These are phyloP conservation scores for Aix galericulata DNA, from an alignment of 2,113 vertebrate genomes.

Conservation along the genomic window DNA sequence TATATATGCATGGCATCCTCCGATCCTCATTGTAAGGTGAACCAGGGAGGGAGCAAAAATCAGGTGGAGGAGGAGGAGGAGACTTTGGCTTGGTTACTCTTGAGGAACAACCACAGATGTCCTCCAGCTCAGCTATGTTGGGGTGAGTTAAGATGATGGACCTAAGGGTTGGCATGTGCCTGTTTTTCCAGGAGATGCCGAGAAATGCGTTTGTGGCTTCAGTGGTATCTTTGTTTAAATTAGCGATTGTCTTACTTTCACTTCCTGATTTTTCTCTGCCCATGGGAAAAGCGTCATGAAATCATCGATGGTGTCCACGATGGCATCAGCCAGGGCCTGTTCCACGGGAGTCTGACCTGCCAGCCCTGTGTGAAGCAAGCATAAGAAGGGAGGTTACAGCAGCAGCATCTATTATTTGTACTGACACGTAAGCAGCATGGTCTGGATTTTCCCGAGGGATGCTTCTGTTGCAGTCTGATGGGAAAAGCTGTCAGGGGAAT, in stretches of 20 bases:
- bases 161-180: rapidly evolving
- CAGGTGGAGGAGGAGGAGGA: background rate
- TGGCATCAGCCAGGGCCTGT: conserved; percentile 76
- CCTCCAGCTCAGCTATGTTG: background rate
- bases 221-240: background rate
- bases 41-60: background rate
- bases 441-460: background rate
- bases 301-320: conserved; percentile 80
- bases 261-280: conserved; percentile 74
- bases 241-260: conserved; percentile 68
- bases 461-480: rapidly evolving
- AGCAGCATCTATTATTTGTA: background rate
- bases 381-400: background rate
- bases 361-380: conserved; percentile 66
- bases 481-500: rapidly evolving
- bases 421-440: background rate
- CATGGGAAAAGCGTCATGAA: conserved; percentile 80
- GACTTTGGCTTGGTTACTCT: background rate
- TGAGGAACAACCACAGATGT: background rate
- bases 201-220: background rate
- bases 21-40: background rate
- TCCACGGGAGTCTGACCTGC: conserved; percentile 77
- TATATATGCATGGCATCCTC: background rate
- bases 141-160: background rate
- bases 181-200: background rate